phyloP scores from a whole-genome alignment of 2,888 invertebrate species.

The Pterobdella sp. region DNA sequence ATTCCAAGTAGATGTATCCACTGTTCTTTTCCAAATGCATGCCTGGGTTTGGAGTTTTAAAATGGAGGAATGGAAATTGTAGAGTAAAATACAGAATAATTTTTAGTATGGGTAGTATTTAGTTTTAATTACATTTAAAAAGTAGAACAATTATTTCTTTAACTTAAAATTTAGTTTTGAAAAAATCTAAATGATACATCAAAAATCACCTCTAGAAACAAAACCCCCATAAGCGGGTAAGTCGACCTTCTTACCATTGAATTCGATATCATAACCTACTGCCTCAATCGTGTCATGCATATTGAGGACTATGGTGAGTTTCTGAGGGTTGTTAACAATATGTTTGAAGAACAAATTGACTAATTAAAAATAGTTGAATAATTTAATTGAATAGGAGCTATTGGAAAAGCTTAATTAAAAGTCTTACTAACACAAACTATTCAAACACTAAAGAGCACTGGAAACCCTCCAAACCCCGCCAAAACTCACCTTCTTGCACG shows the following conservation, averaged over 20 bases:
- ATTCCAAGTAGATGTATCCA: constrained; percentile 32
- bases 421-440: not conserved
- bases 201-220: constrained; percentile 16
- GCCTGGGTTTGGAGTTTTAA: constrained; percentile 12
- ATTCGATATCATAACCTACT: constrained; percentile 27
- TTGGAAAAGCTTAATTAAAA: not conserved
- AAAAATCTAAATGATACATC: not conserved
- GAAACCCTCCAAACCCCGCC: not conserved
- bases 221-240: constrained; percentile 16
- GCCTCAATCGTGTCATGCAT: constrained; percentile 23
- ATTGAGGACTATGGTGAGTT: constrained; percentile 27
- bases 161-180: too few relatives aligned
- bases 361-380: not conserved
- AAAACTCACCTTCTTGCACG: constrained; percentile 34
- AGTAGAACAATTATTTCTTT: too few relatives aligned
- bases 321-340: constrained; percentile 1
- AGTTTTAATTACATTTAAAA: too few relatives aligned
- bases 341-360: not conserved
- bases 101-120: too few relatives aligned
- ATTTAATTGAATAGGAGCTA: too few relatives aligned
- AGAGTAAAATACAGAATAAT: too few relatives aligned
- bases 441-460: not conserved
- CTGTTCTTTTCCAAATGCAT: constrained; percentile 33
- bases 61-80: too few relatives aligned
- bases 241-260: constrained; percentile 20